phyloP scores from a whole-genome alignment of 2,888 invertebrate genomes.

The Agrotis ipsilon region DNA sequence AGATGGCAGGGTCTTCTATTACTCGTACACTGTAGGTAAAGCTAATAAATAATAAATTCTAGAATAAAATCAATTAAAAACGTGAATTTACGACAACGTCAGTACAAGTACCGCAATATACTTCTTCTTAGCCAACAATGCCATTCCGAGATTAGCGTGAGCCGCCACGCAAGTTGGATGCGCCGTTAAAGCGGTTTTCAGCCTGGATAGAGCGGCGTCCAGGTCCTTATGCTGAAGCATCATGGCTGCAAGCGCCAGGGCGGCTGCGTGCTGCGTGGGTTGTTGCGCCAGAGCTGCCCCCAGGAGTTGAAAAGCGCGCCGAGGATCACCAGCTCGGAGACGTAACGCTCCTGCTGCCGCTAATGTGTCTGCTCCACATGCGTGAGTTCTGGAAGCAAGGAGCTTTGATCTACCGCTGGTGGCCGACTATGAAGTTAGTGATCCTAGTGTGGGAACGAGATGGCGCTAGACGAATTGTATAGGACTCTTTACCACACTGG shows the following conservation, averaged over 20 bases:
- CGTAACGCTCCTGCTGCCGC: conserved; percentile 89
- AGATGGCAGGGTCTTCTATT: too few species aligned
- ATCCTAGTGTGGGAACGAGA: too few species aligned
- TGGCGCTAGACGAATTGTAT: too few species aligned
- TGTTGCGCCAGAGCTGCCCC: conserved; percentile 89
- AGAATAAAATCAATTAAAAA: too few species aligned
- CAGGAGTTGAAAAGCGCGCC: conserved; percentile 89
- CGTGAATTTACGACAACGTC: neutral
- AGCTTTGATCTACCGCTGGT: too few species aligned
- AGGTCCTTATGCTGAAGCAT: conserved; percentile 88
- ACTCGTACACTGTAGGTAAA: too few species aligned
- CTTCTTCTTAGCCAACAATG: conserved; percentile 85
- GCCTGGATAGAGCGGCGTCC: conserved; percentile 87
- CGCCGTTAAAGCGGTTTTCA: conserved; percentile 86
- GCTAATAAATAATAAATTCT: too few species aligned
- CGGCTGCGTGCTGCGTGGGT: conserved; percentile 86
- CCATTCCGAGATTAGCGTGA: conserved; percentile 84
- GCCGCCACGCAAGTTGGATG: conserved; percentile 87
- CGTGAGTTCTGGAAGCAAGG: conserved; percentile 69
- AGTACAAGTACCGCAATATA: conserved; percentile 82
- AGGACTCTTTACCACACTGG: too few species aligned
- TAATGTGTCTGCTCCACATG: conserved; percentile 89
- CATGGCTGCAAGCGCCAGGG: conserved; percentile 90
- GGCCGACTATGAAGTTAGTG: too few species aligned
- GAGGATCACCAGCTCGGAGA: conserved; percentile 86